These are phyloP conservation scores for Anthopleura xanthogrammica DNA, from an alignment of 92 coral and sea anemone species.

Conservation along the genomic window DNA sequence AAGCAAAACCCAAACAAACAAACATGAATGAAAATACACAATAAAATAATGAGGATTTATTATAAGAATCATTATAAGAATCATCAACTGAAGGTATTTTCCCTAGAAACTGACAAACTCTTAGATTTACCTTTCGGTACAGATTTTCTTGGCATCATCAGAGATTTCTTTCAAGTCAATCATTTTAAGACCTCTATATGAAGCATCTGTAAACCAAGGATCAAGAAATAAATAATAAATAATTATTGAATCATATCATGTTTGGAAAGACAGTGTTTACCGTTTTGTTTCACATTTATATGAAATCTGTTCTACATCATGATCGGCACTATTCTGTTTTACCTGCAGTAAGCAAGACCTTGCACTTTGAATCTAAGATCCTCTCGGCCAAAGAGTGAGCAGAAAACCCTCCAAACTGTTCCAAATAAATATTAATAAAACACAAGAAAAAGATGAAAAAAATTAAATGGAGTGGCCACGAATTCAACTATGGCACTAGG, in stretches of 20 bases:
- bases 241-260: too few relatives aligned
- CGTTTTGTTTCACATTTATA: too few relatives aligned
- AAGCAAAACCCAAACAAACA: background rate
- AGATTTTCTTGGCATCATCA: slow-evolving; percentile 78
- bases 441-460: background rate
- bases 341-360: slow-evolving; percentile 91
- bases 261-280: too few relatives aligned
- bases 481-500: background rate
- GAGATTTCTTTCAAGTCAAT: slow-evolving; percentile 81
- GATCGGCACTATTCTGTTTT: background rate
- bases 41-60: background rate
- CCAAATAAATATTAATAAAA: background rate
- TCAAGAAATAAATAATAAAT: background rate
- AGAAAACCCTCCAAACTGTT: slow-evolving; percentile 97
- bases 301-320: too few relatives aligned
- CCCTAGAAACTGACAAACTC: too few relatives aligned
- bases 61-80: background rate
- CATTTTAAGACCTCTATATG: slow-evolving; percentile 85
- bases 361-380: slow-evolving; percentile 83
- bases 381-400: slow-evolving; percentile 96
- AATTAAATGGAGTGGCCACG: background rate
- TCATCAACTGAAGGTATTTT: background rate
- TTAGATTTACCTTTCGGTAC: slow-evolving; percentile 61
- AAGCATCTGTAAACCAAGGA: slow-evolving; percentile 67
- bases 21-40: background rate